Evolutionary conservation across 2,888 invertebrate genomes (phyloP), one percentile per base, ranked within the genome.

Genomic region (Drosophila fulvimacula): DNA sequence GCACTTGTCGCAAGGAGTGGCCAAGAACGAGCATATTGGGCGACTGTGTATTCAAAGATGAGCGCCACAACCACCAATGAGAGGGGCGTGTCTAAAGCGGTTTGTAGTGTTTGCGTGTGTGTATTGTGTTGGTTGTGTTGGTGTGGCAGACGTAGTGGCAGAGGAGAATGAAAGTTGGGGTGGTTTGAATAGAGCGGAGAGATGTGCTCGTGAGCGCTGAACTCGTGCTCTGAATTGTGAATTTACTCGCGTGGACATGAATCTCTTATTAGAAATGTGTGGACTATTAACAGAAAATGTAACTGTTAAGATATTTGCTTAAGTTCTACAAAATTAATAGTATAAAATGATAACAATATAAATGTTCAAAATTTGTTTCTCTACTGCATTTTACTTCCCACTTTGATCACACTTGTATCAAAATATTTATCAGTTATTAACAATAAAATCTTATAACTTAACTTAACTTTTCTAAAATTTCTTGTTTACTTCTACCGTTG

Each of bases 1-100:
- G 75, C 75, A 79, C 78, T 81, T 78, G 77, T 80, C 69, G 76
- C 76, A 77, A 90, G 91, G 91, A 86, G 91, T 91, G 91, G 91
- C 88, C 79, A 81, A 77, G 66, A 64, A 69, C 57, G 69, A 64
- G 75, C 73, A 64, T 60, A 21, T 36, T 64, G 36, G 44, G 10
- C 70, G 64, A 65, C 44, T 71, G 32, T 48, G 34, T 36, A 34
- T 66, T 65, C 69, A 53, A 76, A 76, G 76, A 76, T 76, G 76
- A 76, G 79, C 74, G 76, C 74, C 75, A 66, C 77, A 63, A 74
- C 82, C 79, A 81, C 86, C 77, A 67, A 30, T 36, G 46, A 38
- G n/a, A 41, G 46, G 76, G 76, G 76, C 76, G 76, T 76, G 76
- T 66, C 60, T 51, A 57, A 52, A 44, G 9, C 53, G 77, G 44